These are phyloP conservation scores for Piprites chloris DNA, from an alignment of 2,113 vertebrate species.

Conservation along the genomic window DNA sequence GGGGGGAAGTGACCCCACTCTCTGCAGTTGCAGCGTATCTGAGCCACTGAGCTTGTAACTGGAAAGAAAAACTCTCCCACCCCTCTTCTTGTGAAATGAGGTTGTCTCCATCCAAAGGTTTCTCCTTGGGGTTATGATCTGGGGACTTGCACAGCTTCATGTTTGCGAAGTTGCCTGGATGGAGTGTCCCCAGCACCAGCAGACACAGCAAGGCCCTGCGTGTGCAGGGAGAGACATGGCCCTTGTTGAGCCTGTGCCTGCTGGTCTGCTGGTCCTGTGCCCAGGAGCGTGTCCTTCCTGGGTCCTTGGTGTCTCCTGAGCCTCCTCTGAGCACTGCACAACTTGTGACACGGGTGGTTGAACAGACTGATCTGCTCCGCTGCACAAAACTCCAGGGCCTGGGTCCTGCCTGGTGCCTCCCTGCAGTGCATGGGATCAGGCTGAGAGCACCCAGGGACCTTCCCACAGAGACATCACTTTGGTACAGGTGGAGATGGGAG, in stretches of 20 bases:
- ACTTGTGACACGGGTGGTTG: fast-evolving
- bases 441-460: fast-evolving
- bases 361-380: background rate
- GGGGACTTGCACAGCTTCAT: background rate
- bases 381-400: background rate
- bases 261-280: background rate
- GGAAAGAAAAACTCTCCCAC: background rate
- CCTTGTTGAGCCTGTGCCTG: fast-evolving
- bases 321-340: background rate
- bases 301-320: background rate
- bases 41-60: background rate
- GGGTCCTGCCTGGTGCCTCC: too few relatives aligned
- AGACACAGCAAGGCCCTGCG: fast-evolving
- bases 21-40: background rate
- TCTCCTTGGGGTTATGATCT: background rate
- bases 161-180: fast-evolving
- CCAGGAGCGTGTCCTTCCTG: background rate
- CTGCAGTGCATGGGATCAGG: background rate
- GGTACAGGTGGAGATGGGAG: background rate
- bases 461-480: fast-evolving
- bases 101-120: background rate
- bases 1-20: background rate
- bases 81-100: fast-evolving
- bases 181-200: background rate
- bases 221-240: fast-evolving